A percentile compares a stretch with the other conserved stretches of the same genome.
phyloP scores from a whole-genome alignment of 2,888 invertebrate genomes.

The Ctenicera cuprea region DNA sequence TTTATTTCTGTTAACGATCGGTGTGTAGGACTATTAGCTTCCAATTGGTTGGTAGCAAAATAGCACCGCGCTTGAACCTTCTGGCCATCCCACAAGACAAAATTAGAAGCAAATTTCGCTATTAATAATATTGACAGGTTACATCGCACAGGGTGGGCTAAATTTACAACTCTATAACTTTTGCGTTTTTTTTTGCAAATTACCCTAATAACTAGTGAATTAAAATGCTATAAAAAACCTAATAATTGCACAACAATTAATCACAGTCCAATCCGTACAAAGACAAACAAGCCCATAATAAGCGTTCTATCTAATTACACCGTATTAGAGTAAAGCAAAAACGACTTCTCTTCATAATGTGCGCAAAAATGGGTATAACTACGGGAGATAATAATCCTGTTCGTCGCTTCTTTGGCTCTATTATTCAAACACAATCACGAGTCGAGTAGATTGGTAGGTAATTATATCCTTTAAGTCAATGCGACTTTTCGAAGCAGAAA shows the following conservation, averaged over 20 bases:
- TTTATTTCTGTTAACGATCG: constrained; percentile 18
- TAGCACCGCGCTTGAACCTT: background rate
- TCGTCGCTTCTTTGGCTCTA: constrained; percentile 23
- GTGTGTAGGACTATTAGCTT: background rate
- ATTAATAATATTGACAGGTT: background rate
- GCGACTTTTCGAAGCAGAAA: constrained; percentile 26
- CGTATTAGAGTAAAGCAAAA: background rate
- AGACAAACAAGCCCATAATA: constrained; percentile 6
- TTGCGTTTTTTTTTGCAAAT: background rate
- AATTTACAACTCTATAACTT: constrained; percentile 2
- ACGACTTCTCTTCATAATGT: constrained; percentile 2
- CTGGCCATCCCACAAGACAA: background rate
- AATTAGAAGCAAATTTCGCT: background rate
- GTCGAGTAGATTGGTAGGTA: constrained; percentile 34
- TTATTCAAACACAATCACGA: constrained; percentile 44
- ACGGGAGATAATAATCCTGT: constrained; percentile 24
- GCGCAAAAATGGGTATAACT: constrained; percentile 17
- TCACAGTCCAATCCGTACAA: background rate
- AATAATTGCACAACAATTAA: background rate
- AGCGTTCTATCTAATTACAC: background rate
- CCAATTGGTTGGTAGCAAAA: constrained; percentile 10
- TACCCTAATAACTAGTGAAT: background rate
- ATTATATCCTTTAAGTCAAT: constrained; percentile 36
- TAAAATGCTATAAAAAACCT: background rate
- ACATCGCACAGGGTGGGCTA: constrained; percentile 1